These are phyloP conservation scores for Callitettix versicolor DNA, from an alignment of 1,140 invertebrate genomes.

Conservation along the genomic window DNA sequence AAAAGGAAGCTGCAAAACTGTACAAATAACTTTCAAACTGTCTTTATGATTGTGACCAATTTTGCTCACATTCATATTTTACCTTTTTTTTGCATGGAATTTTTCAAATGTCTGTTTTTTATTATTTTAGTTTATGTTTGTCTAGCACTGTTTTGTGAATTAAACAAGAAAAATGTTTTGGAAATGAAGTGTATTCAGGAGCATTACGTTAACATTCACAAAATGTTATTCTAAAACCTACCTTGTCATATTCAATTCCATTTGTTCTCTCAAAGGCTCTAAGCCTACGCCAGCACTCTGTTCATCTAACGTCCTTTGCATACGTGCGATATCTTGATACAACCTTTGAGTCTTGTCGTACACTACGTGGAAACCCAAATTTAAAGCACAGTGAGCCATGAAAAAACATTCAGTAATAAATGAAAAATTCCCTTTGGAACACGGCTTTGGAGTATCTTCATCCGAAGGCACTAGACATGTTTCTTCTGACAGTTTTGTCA, in stretches of 20 bases:
- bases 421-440: conserved; percentile 49
- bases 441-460: conserved; percentile 41
- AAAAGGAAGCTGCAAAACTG: no score
- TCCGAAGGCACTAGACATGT: conserved; percentile 64
- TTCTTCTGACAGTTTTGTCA: conserved; percentile 54
- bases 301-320: conserved; percentile 61
- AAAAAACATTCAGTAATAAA: conserved; percentile 89
- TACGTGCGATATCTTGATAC: conserved; percentile 60
- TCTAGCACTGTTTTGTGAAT: no score
- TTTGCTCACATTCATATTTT: no score
- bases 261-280: conserved; percentile 46
- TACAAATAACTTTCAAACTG: no score
- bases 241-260: conserved; percentile 50
- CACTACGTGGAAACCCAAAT: conserved; percentile 70
- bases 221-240: no score
- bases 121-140: no score
- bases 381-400: conserved; percentile 74
- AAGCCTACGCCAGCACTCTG: conserved; percentile 41
- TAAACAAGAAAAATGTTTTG: no score
- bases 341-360: conserved; percentile 60
- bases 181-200: no score
- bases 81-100: no score
- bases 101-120: no score
- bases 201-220: no score
- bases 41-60: no score